Evolutionary conservation across 2,888 invertebrate species (phyloP).

Genomic region (Drosophila flavopinicola): DNA sequence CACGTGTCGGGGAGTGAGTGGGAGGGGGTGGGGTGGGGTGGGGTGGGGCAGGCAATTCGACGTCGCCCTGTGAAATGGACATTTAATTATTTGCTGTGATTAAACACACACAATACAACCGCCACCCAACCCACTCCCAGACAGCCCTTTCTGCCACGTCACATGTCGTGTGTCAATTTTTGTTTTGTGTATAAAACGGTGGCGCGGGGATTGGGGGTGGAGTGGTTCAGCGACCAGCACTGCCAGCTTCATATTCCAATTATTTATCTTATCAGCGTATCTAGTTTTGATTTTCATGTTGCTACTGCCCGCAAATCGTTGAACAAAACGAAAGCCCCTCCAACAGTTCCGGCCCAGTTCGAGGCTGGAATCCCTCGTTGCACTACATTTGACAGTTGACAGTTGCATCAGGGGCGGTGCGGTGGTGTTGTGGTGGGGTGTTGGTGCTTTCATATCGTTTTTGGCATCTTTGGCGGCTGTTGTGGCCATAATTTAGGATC

Average conservation of each 20-base stretch:
- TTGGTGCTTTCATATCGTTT: conserved; percentile 8
- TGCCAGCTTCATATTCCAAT: conserved; percentile 76
- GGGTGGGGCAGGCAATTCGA: background rate
- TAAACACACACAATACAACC: conserved; percentile 58
- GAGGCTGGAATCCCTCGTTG: conserved; percentile 20
- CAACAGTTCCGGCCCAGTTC: conserved; percentile 14
- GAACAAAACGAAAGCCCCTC: conserved; percentile 32
- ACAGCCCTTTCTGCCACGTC: background rate
- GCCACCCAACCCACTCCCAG: background rate
- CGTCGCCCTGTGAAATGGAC: conserved; percentile 77
- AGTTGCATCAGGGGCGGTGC: conserved; percentile 61
- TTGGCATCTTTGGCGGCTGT: conserved; percentile 46
- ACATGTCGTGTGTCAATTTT: conserved; percentile 47
- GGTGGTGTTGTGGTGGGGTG: background rate
- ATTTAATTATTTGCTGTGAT: conserved; percentile 83
- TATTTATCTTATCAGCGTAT: conserved; percentile 77
- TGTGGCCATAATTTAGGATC: conserved; percentile 35
- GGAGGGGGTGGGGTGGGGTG: background rate
- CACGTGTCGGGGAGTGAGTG: conserved; percentile 70
- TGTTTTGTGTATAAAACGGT: conserved; percentile 7
- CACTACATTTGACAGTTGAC: conserved; percentile 69
- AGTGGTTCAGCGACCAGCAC: conserved; percentile 8
- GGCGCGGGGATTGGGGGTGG: background rate
- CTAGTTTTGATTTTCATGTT: conserved; percentile 62
- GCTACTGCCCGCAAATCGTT: conserved; percentile 41